Evolutionary conservation across 2,888 invertebrate species (phyloP), one percentile per base, ranked within the genome.

Genomic region (Archips crataeganus): DNA sequence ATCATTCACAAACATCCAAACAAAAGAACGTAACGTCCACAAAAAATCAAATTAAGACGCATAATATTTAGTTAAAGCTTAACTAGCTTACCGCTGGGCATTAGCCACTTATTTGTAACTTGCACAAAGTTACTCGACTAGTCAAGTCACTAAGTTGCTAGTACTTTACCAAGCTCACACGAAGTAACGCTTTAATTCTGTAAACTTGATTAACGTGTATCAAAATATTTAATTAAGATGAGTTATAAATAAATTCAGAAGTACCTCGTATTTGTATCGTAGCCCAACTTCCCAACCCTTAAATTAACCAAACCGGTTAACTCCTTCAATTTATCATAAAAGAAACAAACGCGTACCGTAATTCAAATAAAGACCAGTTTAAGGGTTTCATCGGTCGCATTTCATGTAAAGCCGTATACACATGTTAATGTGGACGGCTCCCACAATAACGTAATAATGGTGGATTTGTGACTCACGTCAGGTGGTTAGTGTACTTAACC

Each of bases 401-500:
- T 94, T 94, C 91, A 92, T 92, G 93, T 93, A 93, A 93, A 94
- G 93, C 92, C 92, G 92, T 94, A 94, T 94, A 73, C 73, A 73
- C 73, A 73, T 73, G 94, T 94, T 93, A 94, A 94, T 94, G 91
- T 82, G 88, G 86, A 90, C 85, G 91, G 93, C 91, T 92, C 90
- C 93, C 91, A 93, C 94, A 94, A 94, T 93, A 94, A 94, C 94
- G 94, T 93, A 93, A 94, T 94, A 94, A 94, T 93, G 90, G 92
- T 88, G 90, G 93, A 93, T 93, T 94, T 93, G 94, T 94, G 91
- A 93, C 88, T 94, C 94, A 94, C 93, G 94, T 93, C 91, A 91
- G 90, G 92, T 92, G 92, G 93, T 94, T 93, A 93, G 92, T 92
- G 91, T 93, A 93, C 92, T 94, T 94, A 94, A 94, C 94, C 94